A percentile compares a stretch with the other conserved stretches of the same genome.
Conservation (phyloP, 30 jellyfish, hydroid and myxozoan species). For the Turritopsis rubra region DNA sequence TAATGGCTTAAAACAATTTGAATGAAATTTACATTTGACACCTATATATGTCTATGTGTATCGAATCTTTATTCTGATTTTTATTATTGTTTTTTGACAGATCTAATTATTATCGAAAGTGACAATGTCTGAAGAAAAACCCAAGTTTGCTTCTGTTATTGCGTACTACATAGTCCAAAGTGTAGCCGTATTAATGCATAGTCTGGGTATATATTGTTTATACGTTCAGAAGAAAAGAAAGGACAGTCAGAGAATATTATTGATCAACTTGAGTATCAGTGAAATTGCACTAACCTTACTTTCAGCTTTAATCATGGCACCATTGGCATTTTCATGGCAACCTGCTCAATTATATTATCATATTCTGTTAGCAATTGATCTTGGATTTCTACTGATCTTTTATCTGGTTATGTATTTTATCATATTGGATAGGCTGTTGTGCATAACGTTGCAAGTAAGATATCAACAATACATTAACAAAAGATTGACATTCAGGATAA, state of each 20-base stretch:
- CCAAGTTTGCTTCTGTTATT: neutral
- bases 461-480: neutral
- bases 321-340: neutral
- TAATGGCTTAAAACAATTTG: too few relatives aligned
- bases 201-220: neutral
- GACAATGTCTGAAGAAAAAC: neutral
- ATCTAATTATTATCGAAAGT: too few relatives aligned
- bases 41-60: too few relatives aligned
- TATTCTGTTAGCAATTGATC: neutral
- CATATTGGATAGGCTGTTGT: neutral
- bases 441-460: neutral
- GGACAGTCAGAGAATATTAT: neutral
- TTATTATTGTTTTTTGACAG: too few relatives aligned
- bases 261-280: neutral
- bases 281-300: neutral
- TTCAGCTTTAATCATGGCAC: neutral
- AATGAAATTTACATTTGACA: too few relatives aligned
- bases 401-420: neutral
- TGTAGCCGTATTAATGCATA: neutral
- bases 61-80: too few relatives aligned
- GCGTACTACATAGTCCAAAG: neutral
- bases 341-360: neutral
- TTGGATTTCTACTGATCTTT: neutral
- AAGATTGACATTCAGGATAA: neutral
- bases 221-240: neutral